Percentiles rank a stretch among this genome's conserved stretches.
Evolutionary conservation across 2,113 vertebrate species (phyloP).

Genomic region (Nothocercus nigrocapillus): DNA sequence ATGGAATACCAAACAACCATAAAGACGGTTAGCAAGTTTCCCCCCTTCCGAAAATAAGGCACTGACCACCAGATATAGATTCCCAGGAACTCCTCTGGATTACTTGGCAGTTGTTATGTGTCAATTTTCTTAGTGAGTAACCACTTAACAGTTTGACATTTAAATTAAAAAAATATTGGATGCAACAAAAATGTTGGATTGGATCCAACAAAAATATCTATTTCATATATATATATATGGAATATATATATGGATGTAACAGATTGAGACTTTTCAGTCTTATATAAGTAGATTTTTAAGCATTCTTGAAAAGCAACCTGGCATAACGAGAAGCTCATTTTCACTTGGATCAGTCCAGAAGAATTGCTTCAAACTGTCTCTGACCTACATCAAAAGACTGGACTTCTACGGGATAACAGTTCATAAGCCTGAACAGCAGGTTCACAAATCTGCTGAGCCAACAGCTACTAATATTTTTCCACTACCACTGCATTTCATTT

Average conservation of each 20-base stretch:
- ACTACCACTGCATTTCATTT: neutral
- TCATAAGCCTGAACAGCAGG: neutral
- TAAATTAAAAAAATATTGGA: neutral
- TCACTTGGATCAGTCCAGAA: neutral
- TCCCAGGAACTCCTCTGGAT: neutral
- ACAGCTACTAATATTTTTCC: neutral
- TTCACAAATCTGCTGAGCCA: rapidly evolving
- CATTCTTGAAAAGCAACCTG: neutral
- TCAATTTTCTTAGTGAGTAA: neutral
- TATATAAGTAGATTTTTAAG: neutral
- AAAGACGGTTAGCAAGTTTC: neutral
- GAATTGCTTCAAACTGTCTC: neutral
- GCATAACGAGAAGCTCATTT: neutral
- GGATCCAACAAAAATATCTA: too few species aligned
- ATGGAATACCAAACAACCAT: neutral
- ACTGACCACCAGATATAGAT: neutral
- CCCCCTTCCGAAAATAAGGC: neutral
- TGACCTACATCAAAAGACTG: neutral
- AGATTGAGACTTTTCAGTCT: neutral
- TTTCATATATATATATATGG: too few species aligned
- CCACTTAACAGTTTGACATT: neutral
- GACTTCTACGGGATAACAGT: neutral
- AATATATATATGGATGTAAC: neutral
- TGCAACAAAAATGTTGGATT: too few species aligned
- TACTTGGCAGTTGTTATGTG: neutral